Base-by-base conservation (phyloP, 2,797 vertebrate species). In the Ctenopoma multispine region DNA sequence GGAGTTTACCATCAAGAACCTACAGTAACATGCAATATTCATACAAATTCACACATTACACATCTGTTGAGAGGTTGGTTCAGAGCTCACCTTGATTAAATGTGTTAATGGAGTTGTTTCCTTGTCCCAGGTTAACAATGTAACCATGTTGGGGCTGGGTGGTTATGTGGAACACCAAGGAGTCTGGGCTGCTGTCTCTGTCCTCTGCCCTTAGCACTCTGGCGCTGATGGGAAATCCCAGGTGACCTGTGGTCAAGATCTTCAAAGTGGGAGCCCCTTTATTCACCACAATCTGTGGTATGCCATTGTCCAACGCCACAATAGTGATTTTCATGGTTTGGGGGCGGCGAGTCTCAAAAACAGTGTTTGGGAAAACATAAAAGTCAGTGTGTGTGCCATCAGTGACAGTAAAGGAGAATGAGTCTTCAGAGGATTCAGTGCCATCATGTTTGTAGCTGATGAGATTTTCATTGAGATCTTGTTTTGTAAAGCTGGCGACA, bases 401-500 rank as follows among this genome's bases (percentile, higher is more conserved):
- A 0, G 96, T 98, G 71, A 99, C 92, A 0, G 93, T 97, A 84
- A 99, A 98, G 12, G 97, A 97, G 87, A 99, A 98, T 73, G 96
- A 97, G 75, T 99, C 97, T 67, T 95, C 92, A 0, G 86, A 41
- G 0, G 96, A 95, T 74, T 97, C 96, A 0, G 93, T 95, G 51
- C 97, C 96, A 10, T 97, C 96, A 0, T 98, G 97, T 79, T 93
- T 96, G 88, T 99, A 99, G 88, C 95, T 98, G 88, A 99, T 96
- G 54, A 98, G 90, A 84, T 99, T 99, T 80, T 99, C 96, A 13
- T 96, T 97, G 49, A 99, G 93, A 89, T 99, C 97, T 66, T 97
- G 95, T 85, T 98, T 97, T 43, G 96, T 97, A 74, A 99, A 99
- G 71, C 89, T 85, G 59, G 89, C 91, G 75, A 96, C 67, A 0